Evolutionary conservation across 2,113 vertebrate genomes (phyloP), one percentile per base, ranked within the genome.

Genomic region (Ophthalmolycus amberensis): DNA sequence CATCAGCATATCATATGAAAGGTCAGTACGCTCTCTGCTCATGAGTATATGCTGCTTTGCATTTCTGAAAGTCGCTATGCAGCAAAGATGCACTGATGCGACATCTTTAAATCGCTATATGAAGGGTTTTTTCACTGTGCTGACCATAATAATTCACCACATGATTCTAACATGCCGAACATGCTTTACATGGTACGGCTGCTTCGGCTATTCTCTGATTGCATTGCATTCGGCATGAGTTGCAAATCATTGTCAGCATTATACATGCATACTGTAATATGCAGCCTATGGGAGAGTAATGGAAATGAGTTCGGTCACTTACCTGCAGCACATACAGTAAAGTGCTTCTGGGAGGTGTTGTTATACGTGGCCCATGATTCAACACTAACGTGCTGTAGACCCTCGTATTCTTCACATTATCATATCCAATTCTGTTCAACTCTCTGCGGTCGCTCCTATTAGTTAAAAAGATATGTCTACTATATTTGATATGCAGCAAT

Each of bases 121-220:
- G 29, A 69, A 68, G 32, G 7, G n/a, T 50, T 50, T 6, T 50
- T 22, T 22, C 1, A 38, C 11, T 0, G 3, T 15, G 10, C 42
- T 11, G 22, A 37, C n/a, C 25, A 27, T 85, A 46, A 71, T 80
- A 25, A 76, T n/a, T 25, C 25, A n/a, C 44, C 11, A 44, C 38
- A 20, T 65, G 48, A 48, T n/a, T 38, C 11, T 29, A 12, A 40
- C 44, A 22, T 27, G 25, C 18, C 25, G 11, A 71, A 52, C 50
- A 58, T 40, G 46, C 25, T 65, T 37, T 22, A 14, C 20, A 38
- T 22, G 66, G 15, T 9, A 11, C 48, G 25, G 48, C 25, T 9
- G 9, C 46, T 79, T 1, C 12, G 59, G n/a, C 18, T 63, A 10
- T 44, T 56, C 60, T 46, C 22, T 59, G 48, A n/a, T n/a, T n/a